phyloP scores from a whole-genome alignment of 2,797 vertebrate genomes.

The Columba guinea region DNA sequence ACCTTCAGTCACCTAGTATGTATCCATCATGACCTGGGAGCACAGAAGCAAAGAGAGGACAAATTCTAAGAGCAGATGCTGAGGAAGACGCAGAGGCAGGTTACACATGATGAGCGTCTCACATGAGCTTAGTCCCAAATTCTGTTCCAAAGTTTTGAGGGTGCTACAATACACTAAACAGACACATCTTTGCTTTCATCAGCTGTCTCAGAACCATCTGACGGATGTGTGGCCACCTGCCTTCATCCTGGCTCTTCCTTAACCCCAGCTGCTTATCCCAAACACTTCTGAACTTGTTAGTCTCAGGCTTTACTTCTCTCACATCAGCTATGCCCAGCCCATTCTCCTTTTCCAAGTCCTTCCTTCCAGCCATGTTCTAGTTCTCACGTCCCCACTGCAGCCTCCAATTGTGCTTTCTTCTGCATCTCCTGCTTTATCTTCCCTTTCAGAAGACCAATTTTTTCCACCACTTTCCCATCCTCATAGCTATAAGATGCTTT shows the following conservation, averaged over 20 bases:
- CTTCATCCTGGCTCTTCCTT: not conserved
- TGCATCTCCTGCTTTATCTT: not conserved
- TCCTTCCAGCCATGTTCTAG: not conserved
- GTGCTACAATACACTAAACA: not conserved
- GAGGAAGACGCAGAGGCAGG: not conserved
- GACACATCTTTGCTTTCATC: not conserved
- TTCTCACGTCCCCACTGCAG: not conserved
- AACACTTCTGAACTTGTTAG: not conserved
- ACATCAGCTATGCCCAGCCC: not conserved
- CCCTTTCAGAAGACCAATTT: not conserved
- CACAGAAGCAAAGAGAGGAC: not conserved
- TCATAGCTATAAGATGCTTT: not conserved
- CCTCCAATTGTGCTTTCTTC: rapidly evolving
- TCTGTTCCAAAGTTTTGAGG: not conserved
- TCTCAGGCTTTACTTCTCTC: not conserved
- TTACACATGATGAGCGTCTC: not conserved
- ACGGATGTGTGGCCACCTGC: not conserved
- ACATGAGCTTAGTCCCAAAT: not conserved
- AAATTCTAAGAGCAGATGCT: not conserved
- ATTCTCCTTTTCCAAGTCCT: not conserved
- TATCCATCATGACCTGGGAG: not conserved
- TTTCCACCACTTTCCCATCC: not conserved
- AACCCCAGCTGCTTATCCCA: not conserved
- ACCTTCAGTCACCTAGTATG: not conserved
- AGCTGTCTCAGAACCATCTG: not conserved